Base-by-base conservation (phyloP, 2,113 vertebrate species). In the Micromys minutus region DNA sequence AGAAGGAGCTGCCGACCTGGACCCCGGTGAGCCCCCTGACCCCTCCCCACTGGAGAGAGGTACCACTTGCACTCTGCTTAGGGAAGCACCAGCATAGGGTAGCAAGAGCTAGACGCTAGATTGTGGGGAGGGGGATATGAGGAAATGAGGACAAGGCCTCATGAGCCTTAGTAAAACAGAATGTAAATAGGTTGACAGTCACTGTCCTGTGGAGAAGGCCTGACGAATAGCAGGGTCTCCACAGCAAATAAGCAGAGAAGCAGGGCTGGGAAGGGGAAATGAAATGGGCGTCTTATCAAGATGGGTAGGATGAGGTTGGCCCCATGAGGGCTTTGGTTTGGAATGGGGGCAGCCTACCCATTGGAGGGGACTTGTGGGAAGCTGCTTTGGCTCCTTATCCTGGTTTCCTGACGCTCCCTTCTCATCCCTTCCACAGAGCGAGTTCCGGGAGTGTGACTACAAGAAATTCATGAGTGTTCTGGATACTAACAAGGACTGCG, bases 1-100 rank as follows among this genome's bases (percentile, higher is more conserved):
- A 96, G 92, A 98, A 91, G 36, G 98, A 98, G 96, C 72, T 98
- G 75, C 96, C 97, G 69, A 97, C 95, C 22, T 95, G 95, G 87
- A 47, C 75, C 7, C 95, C 93, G 17, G 97, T 98, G 95, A 97
- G 97, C 59, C 10, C 0, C 17, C 57, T 8, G 2, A 4, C 26
- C 10, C 21, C 47, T 26, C 13, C 36, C 45, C 3, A 0, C 7
- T 34, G 2, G 52, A 0, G 0, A 61, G 42, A 21, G 26, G 63
- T 15, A 0, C 21, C 16, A 19, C 42, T 12, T 0, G 24, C 26
- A 36, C 29, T 55, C 69, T 45, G 45, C 69, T 45, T 17, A 61
- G 63, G 77, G 80, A 7, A 21, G 42, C 34, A 34, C 0, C 59
- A 61, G 36, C 59, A 45, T 0, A 34, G 67, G 31, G 21, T 19